Percentiles rank a stretch among this genome's conserved stretches.
These are phyloP conservation scores for Drosophila kikkawai DNA, from an alignment of 1,140 invertebrate genomes.

Conservation along the genomic window DNA sequence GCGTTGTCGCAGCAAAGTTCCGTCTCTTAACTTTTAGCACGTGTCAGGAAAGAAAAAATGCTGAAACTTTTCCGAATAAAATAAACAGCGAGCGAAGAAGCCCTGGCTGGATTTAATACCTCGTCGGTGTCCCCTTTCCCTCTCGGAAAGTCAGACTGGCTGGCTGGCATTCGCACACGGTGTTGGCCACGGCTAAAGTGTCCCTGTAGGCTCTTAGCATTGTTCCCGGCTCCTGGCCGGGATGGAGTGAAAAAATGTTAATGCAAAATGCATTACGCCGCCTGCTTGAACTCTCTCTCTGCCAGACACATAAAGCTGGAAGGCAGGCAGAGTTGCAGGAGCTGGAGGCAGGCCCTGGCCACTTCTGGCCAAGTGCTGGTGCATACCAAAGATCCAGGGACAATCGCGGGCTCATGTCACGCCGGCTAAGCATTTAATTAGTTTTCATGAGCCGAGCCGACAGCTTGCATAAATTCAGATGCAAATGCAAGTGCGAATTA, in stretches of 20 bases:
- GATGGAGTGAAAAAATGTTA: slow-evolving; percentile 63
- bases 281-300: slow-evolving; percentile 60
- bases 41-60: slow-evolving; percentile 64
- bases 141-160: slow-evolving; percentile 41
- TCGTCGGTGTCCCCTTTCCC: neutral
- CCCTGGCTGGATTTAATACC: slow-evolving; percentile 46
- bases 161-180: slow-evolving; percentile 37
- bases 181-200: slow-evolving; percentile 50
- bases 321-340: neutral
- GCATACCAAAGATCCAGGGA: slow-evolving; percentile 51
- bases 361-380: slow-evolving; percentile 46
- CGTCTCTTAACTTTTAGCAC: slow-evolving; percentile 70
- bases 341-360: slow-evolving; percentile 17
- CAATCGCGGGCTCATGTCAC: slow-evolving; percentile 36
- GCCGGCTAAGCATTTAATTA: slow-evolving; percentile 64
- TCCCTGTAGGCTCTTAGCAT: slow-evolving; percentile 54
- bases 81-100: slow-evolving; percentile 44
- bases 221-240: slow-evolving; percentile 30
- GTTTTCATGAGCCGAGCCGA: slow-evolving; percentile 45
- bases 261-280: slow-evolving; percentile 80
- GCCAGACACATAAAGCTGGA: neutral
- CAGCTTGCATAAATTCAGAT: slow-evolving; percentile 58
- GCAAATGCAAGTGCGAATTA: slow-evolving; percentile 61
- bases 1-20: slow-evolving; percentile 47
- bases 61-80: slow-evolving; percentile 36